Percentiles rank a stretch among this genome's conserved stretches.
These are phyloP conservation scores for Lepidonotus clava DNA, from an alignment of 2,888 invertebrate genomes.

Conservation along the genomic window DNA sequence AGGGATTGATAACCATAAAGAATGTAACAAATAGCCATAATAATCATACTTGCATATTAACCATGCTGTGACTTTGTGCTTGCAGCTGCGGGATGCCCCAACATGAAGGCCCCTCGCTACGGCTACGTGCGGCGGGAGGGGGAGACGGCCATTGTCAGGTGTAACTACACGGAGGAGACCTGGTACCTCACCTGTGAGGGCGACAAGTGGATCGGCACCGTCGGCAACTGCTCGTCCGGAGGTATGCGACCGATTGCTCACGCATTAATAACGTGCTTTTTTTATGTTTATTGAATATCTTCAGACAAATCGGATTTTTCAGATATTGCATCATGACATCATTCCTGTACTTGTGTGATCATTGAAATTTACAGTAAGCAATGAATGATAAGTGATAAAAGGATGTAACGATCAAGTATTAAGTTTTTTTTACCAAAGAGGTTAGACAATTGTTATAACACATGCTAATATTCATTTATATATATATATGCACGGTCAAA, in stretches of 20 bases:
- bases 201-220: conserved; percentile 34
- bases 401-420: neutral
- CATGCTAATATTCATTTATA: neutral
- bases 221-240: conserved; percentile 3
- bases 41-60: too few species aligned
- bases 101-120: neutral
- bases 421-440: too few species aligned
- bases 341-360: neutral
- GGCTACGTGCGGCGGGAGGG: conserved; percentile 29
- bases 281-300: neutral
- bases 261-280: neutral
- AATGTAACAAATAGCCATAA: too few species aligned
- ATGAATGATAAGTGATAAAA: neutral
- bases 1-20: too few species aligned
- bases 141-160: conserved; percentile 16
- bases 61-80: neutral
- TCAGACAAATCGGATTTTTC: neutral
- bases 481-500: neutral
- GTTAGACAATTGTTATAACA: neutral
- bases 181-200: conserved; percentile 35
- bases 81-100: conserved; percentile 26
- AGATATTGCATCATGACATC: neutral
- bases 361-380: neutral
- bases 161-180: conserved; percentile 35
- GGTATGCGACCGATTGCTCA: neutral